Conservation (phyloP, 2,888 invertebrate species). For the Carterocephalus palaemon region DNA sequence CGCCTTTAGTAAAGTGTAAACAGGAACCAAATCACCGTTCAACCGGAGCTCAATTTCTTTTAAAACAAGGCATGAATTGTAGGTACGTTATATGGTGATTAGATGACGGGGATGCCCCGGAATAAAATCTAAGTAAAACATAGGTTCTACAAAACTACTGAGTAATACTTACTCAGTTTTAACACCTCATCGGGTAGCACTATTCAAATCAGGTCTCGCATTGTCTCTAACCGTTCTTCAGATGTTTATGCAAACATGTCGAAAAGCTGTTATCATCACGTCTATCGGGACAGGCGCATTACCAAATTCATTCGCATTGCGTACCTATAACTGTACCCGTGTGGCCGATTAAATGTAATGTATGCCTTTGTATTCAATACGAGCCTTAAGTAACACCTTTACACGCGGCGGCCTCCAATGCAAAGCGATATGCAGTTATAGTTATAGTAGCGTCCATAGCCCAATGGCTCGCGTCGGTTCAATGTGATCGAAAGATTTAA, state of each 20-base stretch:
- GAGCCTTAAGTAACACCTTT: slow-evolving; percentile 24
- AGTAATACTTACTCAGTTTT: too few relatives aligned
- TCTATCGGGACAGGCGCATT: slow-evolving; percentile 26
- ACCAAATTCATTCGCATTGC: slow-evolving; percentile 33
- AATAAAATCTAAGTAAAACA: too few relatives aligned
- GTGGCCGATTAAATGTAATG: slow-evolving; percentile 32
- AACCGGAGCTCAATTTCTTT: too few relatives aligned
- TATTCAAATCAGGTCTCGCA: slow-evolving; percentile 6
- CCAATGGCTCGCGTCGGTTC: too few relatives aligned
- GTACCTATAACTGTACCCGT: slow-evolving; percentile 39
- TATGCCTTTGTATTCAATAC: slow-evolving; percentile 36
- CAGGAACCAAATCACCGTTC: too few relatives aligned
- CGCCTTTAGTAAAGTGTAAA: too few relatives aligned
- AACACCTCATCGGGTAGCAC: not conserved
- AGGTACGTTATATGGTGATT: too few relatives aligned
- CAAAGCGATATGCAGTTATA: slow-evolving; percentile 28
- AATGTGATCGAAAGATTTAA: too few relatives aligned
- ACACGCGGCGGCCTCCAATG: slow-evolving; percentile 29
- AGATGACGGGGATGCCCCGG: too few relatives aligned
- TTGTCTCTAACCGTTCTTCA: not conserved
- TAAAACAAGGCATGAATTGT: too few relatives aligned
- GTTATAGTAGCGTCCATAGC: slow-evolving; percentile 22
- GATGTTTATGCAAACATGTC: slow-evolving; percentile 16
- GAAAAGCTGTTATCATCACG: slow-evolving; percentile 26
- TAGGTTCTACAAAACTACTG: too few relatives aligned